Conservation (phyloP, 2,797 vertebrate genomes). For the Cottoperca gobio region DNA sequence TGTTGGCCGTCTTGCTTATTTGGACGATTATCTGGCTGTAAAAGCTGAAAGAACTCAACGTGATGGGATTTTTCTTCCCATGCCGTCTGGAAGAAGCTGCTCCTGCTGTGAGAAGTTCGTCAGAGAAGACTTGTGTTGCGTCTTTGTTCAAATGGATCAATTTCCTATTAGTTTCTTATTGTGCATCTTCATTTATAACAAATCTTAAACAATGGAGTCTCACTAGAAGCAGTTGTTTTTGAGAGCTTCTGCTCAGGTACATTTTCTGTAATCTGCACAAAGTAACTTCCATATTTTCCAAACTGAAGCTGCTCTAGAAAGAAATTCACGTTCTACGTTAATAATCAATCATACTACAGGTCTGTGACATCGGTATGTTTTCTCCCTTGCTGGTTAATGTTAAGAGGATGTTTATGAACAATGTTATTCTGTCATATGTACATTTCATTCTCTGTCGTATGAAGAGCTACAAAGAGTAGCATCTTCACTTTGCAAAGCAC, state of each 20-base stretch:
- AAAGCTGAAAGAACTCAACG: neutral
- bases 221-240: neutral
- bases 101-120: constrained; percentile 6
- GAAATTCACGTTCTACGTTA: neutral
- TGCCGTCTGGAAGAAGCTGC: constrained; percentile 26
- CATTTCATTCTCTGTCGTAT: neutral
- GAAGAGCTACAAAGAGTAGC: neutral
- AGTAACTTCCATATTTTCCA: neutral
- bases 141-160: neutral
- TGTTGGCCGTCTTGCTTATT: constrained; percentile 38
- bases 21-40: constrained; percentile 46
- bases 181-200: neutral
- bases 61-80: neutral
- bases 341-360: neutral
- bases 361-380: neutral
- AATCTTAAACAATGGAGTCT: no score
- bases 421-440: neutral
- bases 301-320: no score
- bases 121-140: neutral
- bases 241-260: constrained; percentile 50
- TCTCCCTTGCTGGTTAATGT: neutral
- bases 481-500: neutral
- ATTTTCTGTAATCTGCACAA: constrained; percentile 21
- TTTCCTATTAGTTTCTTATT: neutral
- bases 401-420: neutral